phyloP scores from a whole-genome alignment of 2,888 invertebrate species.

The Platycheirus albimanus region DNA sequence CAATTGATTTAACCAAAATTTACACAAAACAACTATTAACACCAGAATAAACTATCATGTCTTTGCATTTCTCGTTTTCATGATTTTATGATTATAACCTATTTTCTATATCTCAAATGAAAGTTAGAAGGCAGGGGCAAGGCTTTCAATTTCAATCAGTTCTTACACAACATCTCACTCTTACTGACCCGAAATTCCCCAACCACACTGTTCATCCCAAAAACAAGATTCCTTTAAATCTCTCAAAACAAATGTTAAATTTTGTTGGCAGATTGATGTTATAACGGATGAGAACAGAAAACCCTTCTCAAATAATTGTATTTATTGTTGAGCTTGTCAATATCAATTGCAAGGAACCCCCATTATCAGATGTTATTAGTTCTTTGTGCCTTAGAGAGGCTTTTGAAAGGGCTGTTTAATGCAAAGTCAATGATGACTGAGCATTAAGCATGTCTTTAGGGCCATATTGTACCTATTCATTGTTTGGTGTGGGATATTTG shows the following conservation, averaged over 20 bases:
- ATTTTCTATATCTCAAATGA: constrained; percentile 19
- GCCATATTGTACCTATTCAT: no score
- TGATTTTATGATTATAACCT: constrained; percentile 10
- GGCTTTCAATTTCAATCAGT: constrained; percentile 8
- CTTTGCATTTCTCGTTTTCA: background rate
- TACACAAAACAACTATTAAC: constrained; percentile 18
- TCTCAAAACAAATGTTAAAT: constrained; percentile 1
- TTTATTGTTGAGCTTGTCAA: constrained; percentile 65
- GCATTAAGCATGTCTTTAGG: constrained; percentile 48
- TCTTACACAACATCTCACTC: constrained; percentile 12
- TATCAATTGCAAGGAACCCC: constrained; percentile 54
- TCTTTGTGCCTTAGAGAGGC: constrained; percentile 18
- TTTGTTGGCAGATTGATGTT: constrained; percentile 30
- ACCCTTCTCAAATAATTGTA: constrained; percentile 63
- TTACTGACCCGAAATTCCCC: background rate
- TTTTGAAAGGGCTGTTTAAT: constrained; percentile 34
- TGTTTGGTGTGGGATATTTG: constrained; percentile 26
- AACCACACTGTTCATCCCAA: background rate
- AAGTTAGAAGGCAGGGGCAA: background rate
- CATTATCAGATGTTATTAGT: constrained; percentile 55
- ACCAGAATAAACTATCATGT: background rate
- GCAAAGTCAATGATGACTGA: constrained; percentile 49
- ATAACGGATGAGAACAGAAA: constrained; percentile 11
- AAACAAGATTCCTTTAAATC: constrained; percentile 4
- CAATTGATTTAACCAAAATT: constrained; percentile 10